Evolutionary conservation across 2,797 vertebrate species (phyloP).

Genomic region (Sorex maritimensis): DNA sequence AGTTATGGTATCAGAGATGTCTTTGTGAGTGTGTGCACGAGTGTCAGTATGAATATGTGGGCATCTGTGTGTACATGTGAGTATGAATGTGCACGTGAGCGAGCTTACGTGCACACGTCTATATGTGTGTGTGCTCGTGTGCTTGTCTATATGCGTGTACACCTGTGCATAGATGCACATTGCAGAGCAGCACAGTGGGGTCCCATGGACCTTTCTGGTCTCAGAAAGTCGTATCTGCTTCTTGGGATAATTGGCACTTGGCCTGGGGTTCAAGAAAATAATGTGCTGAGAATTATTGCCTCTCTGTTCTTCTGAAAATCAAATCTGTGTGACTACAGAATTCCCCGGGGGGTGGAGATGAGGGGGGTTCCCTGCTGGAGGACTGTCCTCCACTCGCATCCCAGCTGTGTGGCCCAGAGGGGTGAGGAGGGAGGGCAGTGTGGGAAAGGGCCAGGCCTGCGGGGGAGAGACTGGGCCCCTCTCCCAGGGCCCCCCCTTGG

Average conservation of each 20-base stretch:
- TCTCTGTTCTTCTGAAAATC: not conserved
- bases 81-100: too few species aligned
- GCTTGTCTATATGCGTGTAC: too few species aligned
- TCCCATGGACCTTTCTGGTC: fast-evolving
- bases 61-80: too few species aligned
- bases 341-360: not conserved
- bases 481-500: not conserved
- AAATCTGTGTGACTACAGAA: not conserved
- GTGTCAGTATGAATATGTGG: too few species aligned
- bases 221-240: not conserved
- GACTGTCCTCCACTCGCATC: not conserved
- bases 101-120: too few species aligned
- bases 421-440: not conserved
- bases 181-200: fast-evolving
- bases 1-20: too few species aligned
- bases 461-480: not conserved
- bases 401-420: not conserved
- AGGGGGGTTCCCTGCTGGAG: not conserved
- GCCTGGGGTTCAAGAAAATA: not conserved
- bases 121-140: too few species aligned
- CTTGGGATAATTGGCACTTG: not conserved
- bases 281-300: fast-evolving
- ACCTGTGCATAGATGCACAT: fast-evolving
- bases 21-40: too few species aligned
- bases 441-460: not conserved